These are phyloP conservation scores for fruit fly (Drosophila melanogaster) DNA, from an alignment of 1,140 invertebrate genomes.

Conservation along the genomic window Release_6_plus_ISO1_MT NT_037436.4:3636501-3637000, in stretches of 20 bases:
- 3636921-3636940: conserved; percentile 57
- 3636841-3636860: conserved; percentile 32
- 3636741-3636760: conserved; percentile 82
- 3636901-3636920: conserved; percentile 77
- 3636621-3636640: conserved; percentile 33
- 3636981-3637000: conserved; percentile 64
- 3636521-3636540: too few relatives aligned
- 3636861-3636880: conserved; percentile 44
- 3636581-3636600: conserved; percentile 1
- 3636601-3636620: conserved; percentile 26
- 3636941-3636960: neutral
- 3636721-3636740: conserved; percentile 66
- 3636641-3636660: conserved; percentile 42
- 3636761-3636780: conserved; percentile 56
- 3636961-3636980: conserved; percentile 65
- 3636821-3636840: conserved; percentile 82
- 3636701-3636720: conserved; percentile 39
- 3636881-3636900: conserved; percentile 56
- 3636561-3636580: neutral
- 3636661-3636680: conserved; percentile 81
- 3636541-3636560: neutral
- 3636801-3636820: conserved; percentile 68
- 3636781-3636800: conserved; percentile 53
- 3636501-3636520: too few relatives aligned
- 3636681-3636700: conserved; percentile 74